These are phyloP conservation scores for Rhimphoctona megacephalus DNA, from an alignment of 2,888 invertebrate genomes.

Conservation along the genomic window DNA sequence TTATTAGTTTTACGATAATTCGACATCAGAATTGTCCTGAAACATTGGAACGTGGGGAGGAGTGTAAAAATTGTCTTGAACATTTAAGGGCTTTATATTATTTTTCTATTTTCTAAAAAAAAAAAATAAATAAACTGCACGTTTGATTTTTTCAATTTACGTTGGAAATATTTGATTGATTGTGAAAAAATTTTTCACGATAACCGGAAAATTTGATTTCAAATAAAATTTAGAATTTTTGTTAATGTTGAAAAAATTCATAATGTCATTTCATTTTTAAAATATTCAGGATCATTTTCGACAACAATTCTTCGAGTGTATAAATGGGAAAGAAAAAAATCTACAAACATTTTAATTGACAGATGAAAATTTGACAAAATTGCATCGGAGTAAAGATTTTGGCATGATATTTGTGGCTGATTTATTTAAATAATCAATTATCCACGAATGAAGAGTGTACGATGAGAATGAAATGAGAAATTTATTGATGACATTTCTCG, in stretches of 20 bases:
- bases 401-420: constrained; percentile 24
- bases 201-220: no score
- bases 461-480: constrained; percentile 14
- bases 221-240: no score
- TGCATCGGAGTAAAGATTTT: constrained; percentile 22
- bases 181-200: no score
- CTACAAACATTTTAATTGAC: background rate
- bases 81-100: no score
- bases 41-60: background rate
- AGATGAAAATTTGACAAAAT: background rate
- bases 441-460: constrained; percentile 16
- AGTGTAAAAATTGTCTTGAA: no score
- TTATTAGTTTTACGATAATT: background rate
- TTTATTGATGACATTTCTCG: background rate
- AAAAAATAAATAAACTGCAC: background rate
- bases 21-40: background rate
- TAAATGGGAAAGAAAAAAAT: background rate
- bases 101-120: background rate
- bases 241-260: background rate
- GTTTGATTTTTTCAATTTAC: no score
- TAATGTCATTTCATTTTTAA: background rate
- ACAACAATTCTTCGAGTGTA: background rate
- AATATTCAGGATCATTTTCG: background rate
- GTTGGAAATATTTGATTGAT: no score
- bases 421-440: constrained; percentile 11